phyloP scores from a whole-genome alignment of 1,140 invertebrate species.

The Physella acuta region DNA sequence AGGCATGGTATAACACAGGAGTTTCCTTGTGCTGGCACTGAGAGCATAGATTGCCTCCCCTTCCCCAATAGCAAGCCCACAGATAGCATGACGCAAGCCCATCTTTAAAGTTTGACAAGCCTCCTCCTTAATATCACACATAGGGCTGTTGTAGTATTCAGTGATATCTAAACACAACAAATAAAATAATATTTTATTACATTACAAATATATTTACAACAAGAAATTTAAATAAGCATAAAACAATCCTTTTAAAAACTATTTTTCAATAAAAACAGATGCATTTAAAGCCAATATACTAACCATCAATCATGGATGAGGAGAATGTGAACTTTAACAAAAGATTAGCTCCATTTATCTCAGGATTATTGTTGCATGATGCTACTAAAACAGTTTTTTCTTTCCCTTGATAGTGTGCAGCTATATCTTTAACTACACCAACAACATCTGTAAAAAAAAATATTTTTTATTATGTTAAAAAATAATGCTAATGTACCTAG shows the following conservation, averaged over 20 bases:
- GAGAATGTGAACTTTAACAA: slow-evolving; percentile 11
- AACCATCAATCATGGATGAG: not conserved
- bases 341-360: slow-evolving; percentile 16
- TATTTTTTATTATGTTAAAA: too few species aligned
- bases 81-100: slow-evolving; percentile 21
- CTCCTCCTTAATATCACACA: slow-evolving; percentile 23
- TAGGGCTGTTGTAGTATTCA: slow-evolving; percentile 17
- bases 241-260: not conserved
- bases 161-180: slow-evolving; percentile 12
- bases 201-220: too few species aligned
- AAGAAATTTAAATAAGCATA: too few species aligned
- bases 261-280: not conserved
- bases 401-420: not conserved
- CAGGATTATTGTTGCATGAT: slow-evolving; percentile 17
- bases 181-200: not conserved
- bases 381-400: slow-evolving; percentile 5
- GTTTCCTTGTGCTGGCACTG: slow-evolving; percentile 8
- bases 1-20: slow-evolving; percentile 18
- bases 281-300: too few species aligned
- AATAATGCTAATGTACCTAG: too few species aligned
- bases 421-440: too few species aligned
- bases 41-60: slow-evolving; percentile 20
- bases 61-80: slow-evolving; percentile 18
- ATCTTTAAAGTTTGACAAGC: slow-evolving; percentile 10
- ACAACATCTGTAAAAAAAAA: too few species aligned